Evolutionary conservation across 2,113 vertebrate genomes (phyloP).

Genomic region (Forbesichthys agassizii): DNA sequence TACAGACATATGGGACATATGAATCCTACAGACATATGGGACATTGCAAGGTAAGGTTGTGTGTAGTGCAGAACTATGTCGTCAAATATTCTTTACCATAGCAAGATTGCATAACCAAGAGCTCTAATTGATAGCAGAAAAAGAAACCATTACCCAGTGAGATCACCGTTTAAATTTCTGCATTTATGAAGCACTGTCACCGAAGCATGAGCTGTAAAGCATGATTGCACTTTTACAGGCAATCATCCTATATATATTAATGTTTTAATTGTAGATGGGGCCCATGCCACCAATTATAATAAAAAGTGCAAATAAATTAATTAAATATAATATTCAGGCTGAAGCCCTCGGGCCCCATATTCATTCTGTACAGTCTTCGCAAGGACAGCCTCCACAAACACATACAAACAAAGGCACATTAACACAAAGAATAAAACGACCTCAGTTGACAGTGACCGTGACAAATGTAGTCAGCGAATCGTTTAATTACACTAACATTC

Average conservation of each 20-base stretch:
- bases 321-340: no score
- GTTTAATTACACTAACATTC: no score
- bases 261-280: neutral
- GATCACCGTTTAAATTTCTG: neutral
- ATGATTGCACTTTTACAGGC: neutral
- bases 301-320: no score
- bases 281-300: neutral
- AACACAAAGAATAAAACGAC: no score
- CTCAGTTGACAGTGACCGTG: no score
- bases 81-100: neutral
- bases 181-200: neutral
- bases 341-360: no score
- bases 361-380: no score
- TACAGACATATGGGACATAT: neutral
- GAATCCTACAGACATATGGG: neutral
- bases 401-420: no score
- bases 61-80: neutral
- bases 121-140: conserved; percentile 3
- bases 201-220: neutral
- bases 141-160: neutral
- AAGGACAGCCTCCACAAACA: no score
- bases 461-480: no score
- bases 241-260: neutral
- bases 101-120: neutral
- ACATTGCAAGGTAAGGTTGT: neutral